Evolutionary conservation across 2,888 invertebrate genomes (phyloP).

Genomic region (Steinernema carpocapsae): DNA sequence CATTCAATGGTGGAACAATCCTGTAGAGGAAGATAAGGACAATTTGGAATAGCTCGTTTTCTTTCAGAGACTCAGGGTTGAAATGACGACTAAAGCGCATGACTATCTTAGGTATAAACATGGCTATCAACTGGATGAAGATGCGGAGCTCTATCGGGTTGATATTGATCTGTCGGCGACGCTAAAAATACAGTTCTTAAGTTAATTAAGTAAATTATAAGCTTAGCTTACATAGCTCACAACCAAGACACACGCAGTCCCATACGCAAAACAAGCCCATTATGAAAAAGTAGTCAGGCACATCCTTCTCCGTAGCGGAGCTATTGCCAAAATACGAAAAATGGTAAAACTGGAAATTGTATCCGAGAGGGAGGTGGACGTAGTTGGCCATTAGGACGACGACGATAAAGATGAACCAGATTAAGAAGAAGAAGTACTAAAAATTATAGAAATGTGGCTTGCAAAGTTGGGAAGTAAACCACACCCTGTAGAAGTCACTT

Average conservation of each 20-base stretch:
- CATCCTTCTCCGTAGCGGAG: neutral
- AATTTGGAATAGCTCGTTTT: neutral
- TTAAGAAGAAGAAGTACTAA: slow-evolving; percentile 11
- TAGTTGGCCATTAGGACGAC: slow-evolving; percentile 13
- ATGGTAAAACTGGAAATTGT: neutral
- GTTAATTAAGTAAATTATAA: neutral
- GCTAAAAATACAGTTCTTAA: neutral
- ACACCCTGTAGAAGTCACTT: neutral
- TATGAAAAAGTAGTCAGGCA: neutral
- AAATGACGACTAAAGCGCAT: neutral
- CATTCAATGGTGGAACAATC: neutral
- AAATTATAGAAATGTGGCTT: neutral
- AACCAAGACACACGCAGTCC: neutral
- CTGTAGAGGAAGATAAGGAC: neutral
- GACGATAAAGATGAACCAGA: slow-evolving; percentile 8
- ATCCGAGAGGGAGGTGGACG: neutral
- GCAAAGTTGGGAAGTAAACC: too few relatives aligned
- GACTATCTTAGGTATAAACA: slow-evolving; percentile 3
- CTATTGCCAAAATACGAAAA: neutral
- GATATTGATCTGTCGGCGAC: neutral
- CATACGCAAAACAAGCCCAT: neutral
- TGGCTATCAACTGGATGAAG: neutral
- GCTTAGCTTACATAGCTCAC: neutral
- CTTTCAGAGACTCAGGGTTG: neutral
- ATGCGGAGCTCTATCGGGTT: neutral